Conservation (phyloP, 2,113 vertebrate species). For the Sterna hirundo region DNA sequence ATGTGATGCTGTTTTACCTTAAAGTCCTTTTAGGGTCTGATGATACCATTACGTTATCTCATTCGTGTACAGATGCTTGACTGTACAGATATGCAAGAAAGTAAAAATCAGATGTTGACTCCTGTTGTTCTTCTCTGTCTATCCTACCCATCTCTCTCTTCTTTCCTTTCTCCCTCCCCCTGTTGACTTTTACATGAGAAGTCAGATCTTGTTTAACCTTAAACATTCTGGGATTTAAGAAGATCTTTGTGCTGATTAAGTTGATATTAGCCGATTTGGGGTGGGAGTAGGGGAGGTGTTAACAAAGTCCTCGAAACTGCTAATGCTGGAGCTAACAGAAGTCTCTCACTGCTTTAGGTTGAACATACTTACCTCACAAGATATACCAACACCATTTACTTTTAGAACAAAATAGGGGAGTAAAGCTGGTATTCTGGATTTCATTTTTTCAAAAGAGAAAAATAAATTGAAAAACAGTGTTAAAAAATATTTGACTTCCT, state of each 20-base stretch:
- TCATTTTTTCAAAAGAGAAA: background rate
- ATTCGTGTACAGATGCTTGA: background rate
- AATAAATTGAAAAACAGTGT: background rate
- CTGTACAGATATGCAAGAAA: background rate
- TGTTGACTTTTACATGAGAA: background rate
- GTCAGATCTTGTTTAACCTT: background rate
- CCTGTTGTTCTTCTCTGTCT: background rate
- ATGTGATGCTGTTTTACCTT: background rate
- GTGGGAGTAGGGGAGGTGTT: background rate
- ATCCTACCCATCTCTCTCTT: background rate
- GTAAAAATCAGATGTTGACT: background rate
- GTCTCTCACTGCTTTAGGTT: background rate
- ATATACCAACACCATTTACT: background rate
- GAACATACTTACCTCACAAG: background rate
- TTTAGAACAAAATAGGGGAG: background rate
- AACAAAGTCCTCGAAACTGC: background rate
- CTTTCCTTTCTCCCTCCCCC: background rate
- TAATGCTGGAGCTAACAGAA: background rate
- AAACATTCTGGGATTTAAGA: background rate
- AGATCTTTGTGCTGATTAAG: background rate
- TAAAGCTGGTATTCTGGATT: background rate
- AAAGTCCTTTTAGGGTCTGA: background rate
- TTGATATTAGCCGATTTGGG: background rate
- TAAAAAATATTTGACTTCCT: background rate
- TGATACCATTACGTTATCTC: background rate